Evolutionary conservation across 2,888 invertebrate genomes (phyloP).

Genomic region (Zeuzera pyrina): DNA sequence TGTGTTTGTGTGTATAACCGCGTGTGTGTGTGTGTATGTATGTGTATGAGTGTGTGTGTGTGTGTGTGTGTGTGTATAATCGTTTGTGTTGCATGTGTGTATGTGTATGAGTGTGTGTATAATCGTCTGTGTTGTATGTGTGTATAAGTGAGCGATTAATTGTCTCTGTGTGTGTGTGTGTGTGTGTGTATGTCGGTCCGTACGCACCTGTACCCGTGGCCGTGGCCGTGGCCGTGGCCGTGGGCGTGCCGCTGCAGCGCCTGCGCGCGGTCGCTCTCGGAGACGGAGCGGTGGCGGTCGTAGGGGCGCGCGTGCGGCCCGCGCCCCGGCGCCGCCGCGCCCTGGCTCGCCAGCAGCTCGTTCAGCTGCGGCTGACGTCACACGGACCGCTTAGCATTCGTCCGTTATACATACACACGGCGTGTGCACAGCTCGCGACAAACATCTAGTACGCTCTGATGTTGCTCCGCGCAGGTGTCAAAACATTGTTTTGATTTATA

Average conservation of each 20-base stretch:
- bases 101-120: too few relatives aligned
- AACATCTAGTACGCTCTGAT: too few relatives aligned
- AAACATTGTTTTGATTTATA: too few relatives aligned
- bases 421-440: too few relatives aligned
- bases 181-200: not conserved
- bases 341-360: conserved; percentile 61
- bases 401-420: too few relatives aligned
- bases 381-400: too few relatives aligned
- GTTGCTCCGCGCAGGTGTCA: too few relatives aligned
- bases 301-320: conserved; percentile 63
- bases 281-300: conserved; percentile 57
- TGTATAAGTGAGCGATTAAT: too few relatives aligned
- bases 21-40: too few relatives aligned
- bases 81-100: not conserved
- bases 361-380: conserved; percentile 75
- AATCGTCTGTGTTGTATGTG: not conserved
- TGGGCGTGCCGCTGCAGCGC: not conserved
- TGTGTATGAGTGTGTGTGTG: too few relatives aligned
- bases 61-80: conserved; percentile 14
- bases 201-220: not conserved
- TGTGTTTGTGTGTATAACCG: too few relatives aligned
- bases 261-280: conserved; percentile 45
- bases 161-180: not conserved
- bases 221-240: not conserved
- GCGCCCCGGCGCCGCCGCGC: conserved; percentile 50